A percentile compares a stretch with the other conserved stretches of the same genome.
phyloP scores from a whole-genome alignment of 2,797 vertebrate genomes.

The Moxostoma hubbsi region DNA sequence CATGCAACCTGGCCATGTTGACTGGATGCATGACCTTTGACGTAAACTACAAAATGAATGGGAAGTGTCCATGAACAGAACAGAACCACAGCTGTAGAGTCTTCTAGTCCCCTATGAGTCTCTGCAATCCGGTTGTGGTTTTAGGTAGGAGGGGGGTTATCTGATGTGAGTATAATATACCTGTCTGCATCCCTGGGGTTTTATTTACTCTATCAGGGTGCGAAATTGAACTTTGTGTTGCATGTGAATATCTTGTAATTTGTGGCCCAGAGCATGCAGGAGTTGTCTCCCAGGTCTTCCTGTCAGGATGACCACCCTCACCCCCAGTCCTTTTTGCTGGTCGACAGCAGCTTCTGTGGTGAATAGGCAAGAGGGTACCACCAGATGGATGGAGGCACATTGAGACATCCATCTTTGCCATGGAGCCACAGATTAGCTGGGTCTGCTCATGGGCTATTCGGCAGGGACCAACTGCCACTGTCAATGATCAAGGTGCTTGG shows the following conservation, averaged over 20 bases:
- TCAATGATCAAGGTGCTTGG: conserved; percentile 60
- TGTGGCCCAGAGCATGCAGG: conserved; percentile 40
- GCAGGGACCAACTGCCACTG: conserved; percentile 55
- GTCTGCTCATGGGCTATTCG: conserved; percentile 57
- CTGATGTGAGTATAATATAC: conserved; percentile 31
- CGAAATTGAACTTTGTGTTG: conserved; percentile 48
- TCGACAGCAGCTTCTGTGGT: conserved; percentile 56
- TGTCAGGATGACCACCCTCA: conserved; percentile 53
- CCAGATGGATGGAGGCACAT: conserved; percentile 63
- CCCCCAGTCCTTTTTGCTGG: conserved; percentile 54
- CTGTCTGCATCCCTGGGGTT: conserved; percentile 17
- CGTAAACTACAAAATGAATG: no score
- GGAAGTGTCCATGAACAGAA: no score
- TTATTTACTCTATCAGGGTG: conserved; percentile 51
- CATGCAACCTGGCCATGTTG: no score
- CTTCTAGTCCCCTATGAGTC: no score
- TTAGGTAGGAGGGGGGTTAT: conserved; percentile 27
- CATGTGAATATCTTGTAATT: conserved; percentile 51
- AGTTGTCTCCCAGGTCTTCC: conserved; percentile 51
- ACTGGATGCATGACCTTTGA: no score
- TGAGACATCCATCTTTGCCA: conserved; percentile 67
- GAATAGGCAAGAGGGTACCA: conserved; percentile 55
- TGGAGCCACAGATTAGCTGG: conserved; percentile 61
- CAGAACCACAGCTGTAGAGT: no score
- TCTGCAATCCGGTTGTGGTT: neutral